Conservation (phyloP, 2,888 invertebrate genomes). For the Pammene aurita region DNA sequence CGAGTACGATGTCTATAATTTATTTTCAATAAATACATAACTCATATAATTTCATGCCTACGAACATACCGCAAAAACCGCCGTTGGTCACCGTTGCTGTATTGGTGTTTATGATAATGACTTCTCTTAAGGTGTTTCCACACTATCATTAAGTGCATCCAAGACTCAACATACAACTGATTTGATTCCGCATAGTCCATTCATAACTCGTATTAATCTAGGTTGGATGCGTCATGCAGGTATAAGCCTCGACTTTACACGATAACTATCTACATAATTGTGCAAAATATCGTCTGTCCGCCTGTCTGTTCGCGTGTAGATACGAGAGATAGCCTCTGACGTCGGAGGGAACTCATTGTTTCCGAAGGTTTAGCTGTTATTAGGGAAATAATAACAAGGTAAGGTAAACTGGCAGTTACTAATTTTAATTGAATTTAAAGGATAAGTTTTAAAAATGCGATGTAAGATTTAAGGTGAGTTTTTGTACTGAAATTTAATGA, state of each 20-base stretch:
- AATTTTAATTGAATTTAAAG: conserved; percentile 25
- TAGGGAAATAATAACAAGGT: conserved; percentile 28
- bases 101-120: neutral
- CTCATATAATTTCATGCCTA: too few species aligned
- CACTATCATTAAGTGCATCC: too few species aligned
- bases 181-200: neutral
- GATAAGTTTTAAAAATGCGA: neutral
- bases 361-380: conserved; percentile 35
- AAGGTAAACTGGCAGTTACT: conserved; percentile 19
- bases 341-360: conserved; percentile 43
- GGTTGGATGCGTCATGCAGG: conserved; percentile 37
- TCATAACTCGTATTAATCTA: conserved; percentile 26
- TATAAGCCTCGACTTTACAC: conserved; percentile 49
- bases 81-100: too few species aligned
- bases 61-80: too few species aligned
- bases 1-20: too few species aligned
- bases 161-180: neutral
- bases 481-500: neutral
- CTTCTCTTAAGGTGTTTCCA: too few species aligned
- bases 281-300: conserved; percentile 68
- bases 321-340: conserved; percentile 53
- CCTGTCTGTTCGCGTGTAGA: conserved; percentile 61
- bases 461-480: neutral
- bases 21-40: too few species aligned
- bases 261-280: conserved; percentile 75